Percentiles rank a stretch among this genome's conserved stretches.
These are phyloP conservation scores for Polyodon spathula DNA, from an alignment of 2,113 vertebrate genomes.

Conservation along the genomic window DNA sequence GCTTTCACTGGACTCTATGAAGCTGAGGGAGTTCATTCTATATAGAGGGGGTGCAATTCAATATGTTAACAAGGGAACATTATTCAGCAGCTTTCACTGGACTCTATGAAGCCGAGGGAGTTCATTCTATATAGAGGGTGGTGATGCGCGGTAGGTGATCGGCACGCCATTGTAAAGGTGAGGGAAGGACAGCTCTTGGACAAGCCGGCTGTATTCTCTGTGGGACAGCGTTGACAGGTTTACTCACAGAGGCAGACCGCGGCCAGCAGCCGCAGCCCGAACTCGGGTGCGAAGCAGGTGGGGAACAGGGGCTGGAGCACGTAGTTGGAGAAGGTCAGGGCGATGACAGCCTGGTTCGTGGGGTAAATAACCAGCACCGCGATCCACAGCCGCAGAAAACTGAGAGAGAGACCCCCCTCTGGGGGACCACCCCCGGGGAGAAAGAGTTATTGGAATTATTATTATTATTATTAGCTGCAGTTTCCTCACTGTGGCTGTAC, in stretches of 20 bases:
- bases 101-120: too few species aligned
- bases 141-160: too few species aligned
- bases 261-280: constrained; percentile 70
- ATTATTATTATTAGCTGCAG: not conserved
- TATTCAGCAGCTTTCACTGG: too few species aligned
- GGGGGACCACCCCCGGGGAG: not conserved
- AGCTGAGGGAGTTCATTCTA: too few species aligned
- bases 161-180: too few species aligned
- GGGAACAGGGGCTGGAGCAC: constrained; percentile 84
- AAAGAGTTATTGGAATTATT: not conserved
- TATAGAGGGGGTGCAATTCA: too few species aligned
- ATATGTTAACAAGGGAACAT: too few species aligned
- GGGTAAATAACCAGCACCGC: constrained; percentile 88
- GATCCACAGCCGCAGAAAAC: constrained; percentile 83
- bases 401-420: constrained; percentile 30
- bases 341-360: constrained; percentile 86
- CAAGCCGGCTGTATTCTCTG: too few species aligned
- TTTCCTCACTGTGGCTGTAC: too few species aligned
- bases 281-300: constrained; percentile 76
- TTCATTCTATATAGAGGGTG: too few species aligned
- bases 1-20: too few species aligned
- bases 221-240: not conserved
- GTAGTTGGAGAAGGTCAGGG: constrained; percentile 86
- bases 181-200: too few species aligned
- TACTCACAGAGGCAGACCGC: constrained; percentile 79